phyloP scores from a whole-genome alignment of 92 coral and sea anemone genomes.

The Actinostola sp. region DNA sequence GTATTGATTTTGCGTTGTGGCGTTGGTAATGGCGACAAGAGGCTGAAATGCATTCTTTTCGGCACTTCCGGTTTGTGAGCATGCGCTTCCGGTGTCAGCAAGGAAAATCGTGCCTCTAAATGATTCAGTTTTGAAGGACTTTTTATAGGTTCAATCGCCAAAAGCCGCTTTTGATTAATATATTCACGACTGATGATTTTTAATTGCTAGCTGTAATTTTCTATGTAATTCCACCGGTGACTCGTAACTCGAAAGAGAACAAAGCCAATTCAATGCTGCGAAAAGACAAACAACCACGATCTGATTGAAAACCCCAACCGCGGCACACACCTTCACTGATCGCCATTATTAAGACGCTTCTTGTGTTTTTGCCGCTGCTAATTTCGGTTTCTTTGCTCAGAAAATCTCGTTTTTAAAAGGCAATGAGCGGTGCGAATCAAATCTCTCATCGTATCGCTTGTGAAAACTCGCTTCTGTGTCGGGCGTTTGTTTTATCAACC shows the following conservation, averaged over 20 bases:
- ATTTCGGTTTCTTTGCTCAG: constrained; percentile 22
- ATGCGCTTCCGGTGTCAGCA: constrained; percentile 69
- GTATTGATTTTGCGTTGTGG: neutral
- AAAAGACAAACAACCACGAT: constrained; percentile 29
- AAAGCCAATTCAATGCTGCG: constrained; percentile 37
- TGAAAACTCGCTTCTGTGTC: too few relatives aligned
- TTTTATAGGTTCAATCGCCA: constrained; percentile 28
- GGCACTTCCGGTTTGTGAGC: constrained; percentile 69
- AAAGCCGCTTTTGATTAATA: constrained; percentile 33
- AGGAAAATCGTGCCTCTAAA: constrained; percentile 5
- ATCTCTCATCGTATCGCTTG: neutral
- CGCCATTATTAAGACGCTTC: constrained; percentile 20
- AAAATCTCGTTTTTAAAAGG: neutral
- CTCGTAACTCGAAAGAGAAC: neutral
- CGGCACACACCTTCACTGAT: constrained; percentile 29
- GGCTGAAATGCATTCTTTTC: neutral
- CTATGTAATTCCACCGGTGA: constrained; percentile 9
- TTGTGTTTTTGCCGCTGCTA: constrained; percentile 23
- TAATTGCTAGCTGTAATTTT: constrained; percentile 1
- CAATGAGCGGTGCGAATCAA: constrained; percentile 5
- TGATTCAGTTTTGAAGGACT: neutral
- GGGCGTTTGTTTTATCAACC: too few relatives aligned
- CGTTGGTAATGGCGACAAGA: constrained; percentile 1
- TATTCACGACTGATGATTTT: constrained; percentile 24
- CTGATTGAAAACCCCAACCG: neutral